Base-by-base conservation (phyloP, 2,888 invertebrate genomes). In the Netelia inedita region DNA sequence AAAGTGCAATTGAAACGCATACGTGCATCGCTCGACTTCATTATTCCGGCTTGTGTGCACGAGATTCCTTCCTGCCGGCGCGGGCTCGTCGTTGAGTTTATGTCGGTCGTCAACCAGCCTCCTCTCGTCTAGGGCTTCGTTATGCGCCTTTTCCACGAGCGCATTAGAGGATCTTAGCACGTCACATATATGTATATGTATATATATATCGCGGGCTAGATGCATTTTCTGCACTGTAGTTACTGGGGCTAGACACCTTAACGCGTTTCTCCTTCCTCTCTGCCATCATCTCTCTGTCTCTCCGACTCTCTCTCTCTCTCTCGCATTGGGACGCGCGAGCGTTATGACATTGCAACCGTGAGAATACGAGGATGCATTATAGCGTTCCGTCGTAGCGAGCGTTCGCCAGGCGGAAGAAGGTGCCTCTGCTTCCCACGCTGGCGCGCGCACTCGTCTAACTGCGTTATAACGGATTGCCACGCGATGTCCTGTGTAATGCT, bases 311-410 rank as follows among this genome's bases (percentile, higher is more conserved):
- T 11, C 35, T 59, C 43, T 43, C 23, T 73, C 61, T 9, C 14
- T 35, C 28, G 41, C 46, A 69, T 46, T 14, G 71, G 21, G 41
- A 72, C 63, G 23, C 46, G 84, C 41, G 63, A 35, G 46, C 85
- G 88, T 89, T 89, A 89, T 88, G 90, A 91, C 88, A 91, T 89
- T 91, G 89, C 90, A 91, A 91, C 91, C 93, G 93, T 92, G 93
- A 93, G 92, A 92, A 92, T 92, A 89, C 81, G 83, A 86, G 86
- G 85, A 87, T 86, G 85, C 85, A 84, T 83, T 57, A 41, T 43
- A 65, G 28, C 83, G 66, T 50, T 74, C 80, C 86, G 74, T 83
- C 86, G 85, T 87, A 82, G 78, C 50, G 57, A 57, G 66, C 66
- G 69, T 78, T 82, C 86, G 69, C 83, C 86, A 86, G 83, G 90